Evolutionary conservation across 92 coral and sea anemone species (phyloP).

Genomic region (Porites rus): DNA sequence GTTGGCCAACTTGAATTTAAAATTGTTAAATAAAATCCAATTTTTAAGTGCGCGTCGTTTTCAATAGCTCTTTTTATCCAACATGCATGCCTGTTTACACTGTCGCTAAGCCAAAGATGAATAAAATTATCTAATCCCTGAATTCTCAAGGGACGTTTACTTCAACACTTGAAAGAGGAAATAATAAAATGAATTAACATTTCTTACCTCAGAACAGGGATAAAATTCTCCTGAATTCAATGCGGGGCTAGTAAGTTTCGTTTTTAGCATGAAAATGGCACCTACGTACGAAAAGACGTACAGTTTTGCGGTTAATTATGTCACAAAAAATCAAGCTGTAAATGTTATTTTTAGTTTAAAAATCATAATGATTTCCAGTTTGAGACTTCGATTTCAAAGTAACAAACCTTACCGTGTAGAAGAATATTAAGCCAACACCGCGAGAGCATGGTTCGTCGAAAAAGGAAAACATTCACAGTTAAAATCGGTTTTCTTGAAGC

Average conservation of each 20-base stretch:
- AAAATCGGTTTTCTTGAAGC: neutral
- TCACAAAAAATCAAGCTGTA: neutral
- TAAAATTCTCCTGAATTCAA: conserved; percentile 15
- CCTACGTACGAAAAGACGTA: neutral
- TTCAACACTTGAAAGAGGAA: no score
- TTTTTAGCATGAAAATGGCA: neutral
- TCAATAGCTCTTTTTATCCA: neutral
- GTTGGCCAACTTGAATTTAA: neutral
- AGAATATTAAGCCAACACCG: neutral
- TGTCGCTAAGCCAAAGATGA: neutral
- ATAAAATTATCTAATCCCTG: neutral
- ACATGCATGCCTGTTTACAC: neutral
- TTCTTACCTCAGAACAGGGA: conserved; percentile 22
- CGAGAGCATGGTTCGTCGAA: conserved; percentile 1
- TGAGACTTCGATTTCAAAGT: no score
- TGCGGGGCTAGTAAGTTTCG: neutral
- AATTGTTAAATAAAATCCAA: neutral
- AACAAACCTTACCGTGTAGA: conserved; percentile 14
- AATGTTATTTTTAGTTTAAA: neutral
- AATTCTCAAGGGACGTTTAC: neutral
- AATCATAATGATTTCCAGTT: neutral
- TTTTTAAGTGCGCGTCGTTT: neutral
- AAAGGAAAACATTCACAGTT: neutral
- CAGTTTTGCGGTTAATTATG: neutral
- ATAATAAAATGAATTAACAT: neutral